Evolutionary conservation across 1,140 invertebrate genomes (phyloP), one percentile per base, ranked within the genome.

Genomic region (Drosophila rhopaloa): DNA sequence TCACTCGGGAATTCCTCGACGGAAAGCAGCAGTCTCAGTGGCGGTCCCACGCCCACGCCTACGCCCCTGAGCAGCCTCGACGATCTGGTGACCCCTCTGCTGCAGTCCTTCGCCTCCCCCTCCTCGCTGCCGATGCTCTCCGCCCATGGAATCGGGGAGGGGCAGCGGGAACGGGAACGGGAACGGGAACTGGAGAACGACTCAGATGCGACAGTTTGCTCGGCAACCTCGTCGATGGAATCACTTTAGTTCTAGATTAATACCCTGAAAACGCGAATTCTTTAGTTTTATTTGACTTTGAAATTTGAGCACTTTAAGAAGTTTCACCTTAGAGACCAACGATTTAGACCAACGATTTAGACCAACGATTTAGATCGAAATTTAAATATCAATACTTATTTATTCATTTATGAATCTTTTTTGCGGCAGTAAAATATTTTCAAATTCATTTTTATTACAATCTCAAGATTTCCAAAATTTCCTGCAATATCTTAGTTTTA

Each of bases 131-230:
- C 76, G 0, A 62, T 89, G 67, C 67, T 89, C 10, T 79, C 83
- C 14, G 79, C 83, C 29, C 50, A 48, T 8, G 65, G 65, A 9
- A 0, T 29, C 47, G 71, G 71, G 11, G 40, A 58, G 61, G 27
- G 58, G 32, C 29, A 53, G 44, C 1, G 24, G 35, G 53, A 75
- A 9, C 16, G 4, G 24, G 29, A 53, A 40, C 1, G 24, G 29
- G 29, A 53, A 40, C 1, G 24, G 29, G 53, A 75, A 9, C n/a
- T 2, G 24, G 29, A 37, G 5, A 72, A 60, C 16, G 85, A 89
- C 19, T 89, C 84, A 16, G 84, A 89, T 71, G 84, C 84, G 0
- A 89, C 84, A 4, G 89, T 89, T 19, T 89, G 84, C 47, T 89
- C 84, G 46, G 77, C 84, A 1, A 70, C 77, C 43, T 89, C 84